These are phyloP conservation scores for Acrocephalus scirpaceus DNA, from an alignment of 2,797 vertebrate genomes.

Conservation along the genomic window DNA sequence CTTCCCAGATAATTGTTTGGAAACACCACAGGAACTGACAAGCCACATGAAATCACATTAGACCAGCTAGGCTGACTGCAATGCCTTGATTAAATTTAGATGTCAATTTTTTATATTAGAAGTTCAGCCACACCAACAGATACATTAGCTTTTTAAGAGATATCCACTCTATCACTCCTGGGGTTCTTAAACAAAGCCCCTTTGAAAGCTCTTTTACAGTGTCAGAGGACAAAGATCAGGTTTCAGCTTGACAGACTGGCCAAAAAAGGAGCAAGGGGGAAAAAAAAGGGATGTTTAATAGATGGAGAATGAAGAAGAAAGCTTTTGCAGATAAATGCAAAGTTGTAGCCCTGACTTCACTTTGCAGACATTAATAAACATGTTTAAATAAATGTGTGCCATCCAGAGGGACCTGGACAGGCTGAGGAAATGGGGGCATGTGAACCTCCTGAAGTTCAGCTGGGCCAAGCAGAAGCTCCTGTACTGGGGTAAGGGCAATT, in stretches of 20 bases:
- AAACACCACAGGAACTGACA: not conserved
- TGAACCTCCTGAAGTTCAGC: not conserved
- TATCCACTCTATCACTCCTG: not conserved
- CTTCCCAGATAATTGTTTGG: not conserved
- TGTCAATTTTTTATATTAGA: not conserved
- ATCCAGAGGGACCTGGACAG: not conserved
- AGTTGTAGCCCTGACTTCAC: not conserved
- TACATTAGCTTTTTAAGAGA: not conserved
- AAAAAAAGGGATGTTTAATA: not conserved
- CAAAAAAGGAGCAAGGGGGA: not conserved
- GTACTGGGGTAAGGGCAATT: not conserved
- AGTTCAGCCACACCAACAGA: not conserved
- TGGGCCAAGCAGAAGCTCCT: not conserved
- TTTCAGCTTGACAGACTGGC: not conserved
- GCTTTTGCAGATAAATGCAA: not conserved
- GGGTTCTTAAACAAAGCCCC: not conserved
- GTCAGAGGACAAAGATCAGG: not conserved
- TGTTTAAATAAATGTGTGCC: not conserved
- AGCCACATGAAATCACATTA: not conserved
- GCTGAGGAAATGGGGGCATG: not conserved
- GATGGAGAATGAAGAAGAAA: not conserved
- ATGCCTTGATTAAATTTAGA: not conserved
- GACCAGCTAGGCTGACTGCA: not conserved
- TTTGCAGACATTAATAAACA: not conserved
- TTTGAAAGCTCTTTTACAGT: not conserved